phyloP scores from a whole-genome alignment of 2,797 vertebrate species.

The Dromococcyx pavoninus region DNA sequence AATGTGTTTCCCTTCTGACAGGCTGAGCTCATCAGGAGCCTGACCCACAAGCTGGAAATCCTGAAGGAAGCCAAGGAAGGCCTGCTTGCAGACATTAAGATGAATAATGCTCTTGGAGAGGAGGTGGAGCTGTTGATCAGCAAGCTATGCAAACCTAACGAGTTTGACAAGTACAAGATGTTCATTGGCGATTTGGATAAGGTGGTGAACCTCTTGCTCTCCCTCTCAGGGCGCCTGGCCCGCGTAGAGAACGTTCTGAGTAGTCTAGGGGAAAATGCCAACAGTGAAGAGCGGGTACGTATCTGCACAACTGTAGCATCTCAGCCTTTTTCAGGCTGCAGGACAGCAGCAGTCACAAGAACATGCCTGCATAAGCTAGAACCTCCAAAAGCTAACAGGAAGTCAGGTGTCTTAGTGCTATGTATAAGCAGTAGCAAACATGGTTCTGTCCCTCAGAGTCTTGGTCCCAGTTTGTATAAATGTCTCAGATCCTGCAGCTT shows the following conservation, averaged over 20 bases:
- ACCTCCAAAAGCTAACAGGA: neutral
- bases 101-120: slow-evolving; percentile 81
- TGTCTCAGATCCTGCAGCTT: neutral
- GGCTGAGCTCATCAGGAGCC: slow-evolving; percentile 87
- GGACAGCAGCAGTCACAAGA: neutral
- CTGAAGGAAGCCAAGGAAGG: slow-evolving; percentile 84
- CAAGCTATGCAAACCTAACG: slow-evolving; percentile 86
- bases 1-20: slow-evolving; percentile 59
- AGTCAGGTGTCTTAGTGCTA: neutral
- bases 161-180: slow-evolving; percentile 93
- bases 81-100: slow-evolving; percentile 82
- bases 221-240: slow-evolving; percentile 89
- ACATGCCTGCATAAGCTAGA: rapidly evolving
- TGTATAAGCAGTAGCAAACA: rapidly evolving
- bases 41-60: slow-evolving; percentile 80
- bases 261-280: slow-evolving; percentile 75
- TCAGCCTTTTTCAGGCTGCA: rapidly evolving
- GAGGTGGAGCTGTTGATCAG: slow-evolving; percentile 84
- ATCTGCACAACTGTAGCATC: neutral
- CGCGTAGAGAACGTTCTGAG: slow-evolving; percentile 87
- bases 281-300: slow-evolving; percentile 85
- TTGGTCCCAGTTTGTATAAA: neutral
- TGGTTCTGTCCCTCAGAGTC: neutral
- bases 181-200: slow-evolving; percentile 95
- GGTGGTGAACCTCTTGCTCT: slow-evolving; percentile 95